Base-by-base conservation (phyloP, 2,797 vertebrate species). In the Sebastolobus altivelis region DNA sequence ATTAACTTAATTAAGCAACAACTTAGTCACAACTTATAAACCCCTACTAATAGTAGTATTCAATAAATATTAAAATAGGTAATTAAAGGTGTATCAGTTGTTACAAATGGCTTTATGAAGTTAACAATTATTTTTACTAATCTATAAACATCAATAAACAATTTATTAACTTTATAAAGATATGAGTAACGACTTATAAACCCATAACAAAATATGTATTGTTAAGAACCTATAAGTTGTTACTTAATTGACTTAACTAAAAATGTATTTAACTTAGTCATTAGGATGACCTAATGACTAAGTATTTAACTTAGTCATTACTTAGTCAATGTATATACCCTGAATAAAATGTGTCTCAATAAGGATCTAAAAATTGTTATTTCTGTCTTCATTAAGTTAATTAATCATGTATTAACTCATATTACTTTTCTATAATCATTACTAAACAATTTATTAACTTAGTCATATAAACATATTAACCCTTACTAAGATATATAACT, bases 141-240 rank as follows among this genome's bases (percentile, higher is more conserved):
- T 25, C 35, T n/a, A n/a, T 74, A 20, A 18, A 54, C 12, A 35
- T 31, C 14, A 29, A 49, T 10, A 35, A 38, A 46, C 4, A 2
- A 31, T 61, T 10, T 61, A 37, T 49, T n/a, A 8, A 22, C 49
- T 16, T 20, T 1, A 65, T 66, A 16, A 68, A 46, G 8, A 5
- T 7, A 22, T 0, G 13, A 55, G 7, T 22, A 4, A n/a, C 2
- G 8, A 11, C 14, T 6, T 8, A 16, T 10, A 0, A 14, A 25
- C 5, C 4, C 33, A 13, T 6, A 37, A 46, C 38, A 25, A 25
- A 27, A 3, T 2, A 20, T 33, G 8, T 16, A 16, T 35, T 22
- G 62, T 56, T 55, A 22, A 25, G 22, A 14, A 8, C 8, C n/a
- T 10, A 61, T 40, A 35, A 55, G 2, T 14, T 60, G 6, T 31